Percentiles rank a stretch among this genome's conserved stretches.
Evolutionary conservation across 2,888 invertebrate species (phyloP).

Genomic region (Scotopteryx bipunctaria): DNA sequence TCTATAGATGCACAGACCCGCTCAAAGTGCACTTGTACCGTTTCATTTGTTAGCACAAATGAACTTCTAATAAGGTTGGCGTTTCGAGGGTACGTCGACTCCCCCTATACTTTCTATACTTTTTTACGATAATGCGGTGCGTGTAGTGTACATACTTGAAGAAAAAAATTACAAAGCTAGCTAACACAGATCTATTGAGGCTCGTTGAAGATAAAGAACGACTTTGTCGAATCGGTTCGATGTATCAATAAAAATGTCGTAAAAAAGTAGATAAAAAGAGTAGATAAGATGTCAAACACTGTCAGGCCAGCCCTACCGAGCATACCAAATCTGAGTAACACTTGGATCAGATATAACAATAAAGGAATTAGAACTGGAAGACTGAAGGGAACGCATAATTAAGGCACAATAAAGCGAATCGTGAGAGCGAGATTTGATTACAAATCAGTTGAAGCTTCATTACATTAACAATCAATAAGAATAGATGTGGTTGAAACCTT

Average conservation of each 20-base stretch:
- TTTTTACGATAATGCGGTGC: neutral
- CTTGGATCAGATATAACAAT: conserved; percentile 6
- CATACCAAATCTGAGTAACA: conserved; percentile 6
- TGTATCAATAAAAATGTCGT: conserved; percentile 33
- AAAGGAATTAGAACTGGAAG: conserved; percentile 15
- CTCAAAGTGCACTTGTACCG: conserved; percentile 8
- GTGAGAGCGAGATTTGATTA: conserved; percentile 42
- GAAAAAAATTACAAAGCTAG: neutral
- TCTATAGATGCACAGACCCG: neutral
- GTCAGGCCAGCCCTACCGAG: neutral
- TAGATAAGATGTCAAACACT: conserved; percentile 30
- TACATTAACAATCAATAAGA: conserved; percentile 31
- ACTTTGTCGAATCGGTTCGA: conserved; percentile 33
- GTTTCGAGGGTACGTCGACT: conserved; percentile 5
- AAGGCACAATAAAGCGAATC: conserved; percentile 36
- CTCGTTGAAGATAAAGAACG: conserved; percentile 4
- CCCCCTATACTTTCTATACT: neutral
- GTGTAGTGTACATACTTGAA: conserved; percentile 2
- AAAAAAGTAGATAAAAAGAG: conserved; percentile 24
- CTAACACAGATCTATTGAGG: neutral
- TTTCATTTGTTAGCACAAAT: conserved; percentile 11
- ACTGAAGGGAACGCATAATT: neutral
- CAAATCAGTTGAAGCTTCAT: conserved; percentile 25
- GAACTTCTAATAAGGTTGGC: conserved; percentile 5
- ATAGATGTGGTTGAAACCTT: conserved; percentile 20